Conservation (phyloP, 2,113 vertebrate genomes). For the Cyanoliseus patagonus region DNA sequence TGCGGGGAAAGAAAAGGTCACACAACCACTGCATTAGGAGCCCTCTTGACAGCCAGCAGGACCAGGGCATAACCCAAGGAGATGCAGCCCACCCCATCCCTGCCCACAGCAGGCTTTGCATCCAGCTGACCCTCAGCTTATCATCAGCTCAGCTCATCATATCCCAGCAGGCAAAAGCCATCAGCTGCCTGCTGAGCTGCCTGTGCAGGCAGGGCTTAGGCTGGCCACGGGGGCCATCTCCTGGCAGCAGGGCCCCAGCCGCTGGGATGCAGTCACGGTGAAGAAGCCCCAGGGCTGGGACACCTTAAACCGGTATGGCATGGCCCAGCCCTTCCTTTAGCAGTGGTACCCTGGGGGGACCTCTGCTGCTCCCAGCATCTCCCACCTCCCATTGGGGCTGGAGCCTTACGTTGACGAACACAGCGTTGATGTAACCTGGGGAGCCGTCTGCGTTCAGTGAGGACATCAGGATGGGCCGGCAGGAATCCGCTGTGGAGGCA, state of each 20-base stretch:
- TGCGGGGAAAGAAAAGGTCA: fast-evolving
- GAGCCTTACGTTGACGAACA: conserved; percentile 52
- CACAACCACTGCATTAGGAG: neutral
- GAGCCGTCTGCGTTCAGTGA: neutral
- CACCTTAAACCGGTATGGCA: neutral
- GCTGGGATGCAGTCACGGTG: fast-evolving
- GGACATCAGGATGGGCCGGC: conserved; percentile 62
- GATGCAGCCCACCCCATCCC: neutral
- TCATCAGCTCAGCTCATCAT: neutral
- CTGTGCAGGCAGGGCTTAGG: neutral
- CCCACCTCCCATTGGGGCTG: fast-evolving
- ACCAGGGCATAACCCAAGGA: neutral
- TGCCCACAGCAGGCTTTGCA: neutral
- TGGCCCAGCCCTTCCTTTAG: neutral
- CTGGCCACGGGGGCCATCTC: neutral
- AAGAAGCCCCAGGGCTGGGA: neutral
- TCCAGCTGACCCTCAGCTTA: neutral
- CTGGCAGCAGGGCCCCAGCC: neutral
- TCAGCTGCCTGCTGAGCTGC: neutral
- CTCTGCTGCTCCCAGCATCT: neutral
- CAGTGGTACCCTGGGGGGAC: fast-evolving
- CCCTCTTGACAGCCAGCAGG: neutral
- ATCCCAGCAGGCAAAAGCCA: neutral
- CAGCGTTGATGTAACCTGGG: conserved; percentile 61
- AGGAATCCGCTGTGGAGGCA: conserved; percentile 31